Evolutionary conservation across 2,888 invertebrate genomes (phyloP), one percentile per base, ranked within the genome.

Genomic region (Andrena trimmerana): DNA sequence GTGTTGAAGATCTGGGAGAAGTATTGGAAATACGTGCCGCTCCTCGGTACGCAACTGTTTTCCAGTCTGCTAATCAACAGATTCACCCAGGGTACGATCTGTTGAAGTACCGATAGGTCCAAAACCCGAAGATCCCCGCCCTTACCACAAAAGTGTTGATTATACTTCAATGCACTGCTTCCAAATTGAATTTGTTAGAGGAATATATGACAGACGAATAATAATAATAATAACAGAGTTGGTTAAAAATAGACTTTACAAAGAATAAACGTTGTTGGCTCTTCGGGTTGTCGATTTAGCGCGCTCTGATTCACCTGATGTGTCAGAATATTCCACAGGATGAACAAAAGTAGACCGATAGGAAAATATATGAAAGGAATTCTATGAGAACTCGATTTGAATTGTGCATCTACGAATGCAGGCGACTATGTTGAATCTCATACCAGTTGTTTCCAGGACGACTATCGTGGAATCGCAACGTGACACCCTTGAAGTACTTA

Each of bases 1-100:
- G 90, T 95, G 31, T 93, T 96, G 31, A 95, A 95, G 88, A 93
- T 95, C 65, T 94, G 96, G 88, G 95, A 96, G 7, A 95, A 94
- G 89, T 92, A 95, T 84, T 96, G 96, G 92, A 95, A 95, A 88
- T 95, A 96, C 92, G 93, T 96, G 86, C 96, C 96, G 29, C 94
- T 95, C 82, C 90, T 96, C 77, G 96, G 96, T 86, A 96, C 96
- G 83, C 96, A 96, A 93, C 89, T 93, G 91, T 91, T 93, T 91
- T 89, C 88, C 93, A 92, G 93, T 91, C 86, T 92, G 89, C 91
- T 93, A 89, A 90, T 91, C 92, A 93, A 92, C 93, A 88, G 88
- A 86, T 90, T 92, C 85, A 90, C 90, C 73, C 88, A 92, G 90
- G 93, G 93, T 93, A 93, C 86, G 93, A 90, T 83, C 85, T 86